These are phyloP conservation scores for Garra rufa DNA, from an alignment of 2,113 vertebrate species.

Conservation along the genomic window DNA sequence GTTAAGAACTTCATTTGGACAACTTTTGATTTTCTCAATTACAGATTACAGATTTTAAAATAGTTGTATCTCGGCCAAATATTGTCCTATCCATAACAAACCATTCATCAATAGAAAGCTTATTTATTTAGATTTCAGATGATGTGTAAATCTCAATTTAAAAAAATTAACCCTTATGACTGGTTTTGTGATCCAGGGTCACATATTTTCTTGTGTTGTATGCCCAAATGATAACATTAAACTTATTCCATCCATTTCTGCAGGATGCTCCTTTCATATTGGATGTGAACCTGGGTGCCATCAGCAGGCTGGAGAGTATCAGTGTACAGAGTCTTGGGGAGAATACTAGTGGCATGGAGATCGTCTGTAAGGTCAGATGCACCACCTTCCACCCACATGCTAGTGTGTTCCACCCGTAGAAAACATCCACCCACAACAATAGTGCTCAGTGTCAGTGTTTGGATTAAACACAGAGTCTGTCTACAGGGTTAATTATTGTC, in stretches of 20 bases:
- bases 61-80: too few species aligned
- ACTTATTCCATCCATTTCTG: neutral
- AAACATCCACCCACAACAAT: neutral
- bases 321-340: slow-evolving; percentile 87
- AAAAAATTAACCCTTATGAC: too few species aligned
- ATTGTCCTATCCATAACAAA: too few species aligned
- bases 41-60: too few species aligned
- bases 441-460: neutral
- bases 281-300: slow-evolving; percentile 90
- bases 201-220: too few species aligned
- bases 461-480: neutral
- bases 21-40: too few species aligned
- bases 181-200: too few species aligned
- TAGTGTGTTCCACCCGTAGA: neutral
- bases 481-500: neutral
- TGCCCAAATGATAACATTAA: neutral
- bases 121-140: too few species aligned
- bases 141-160: too few species aligned
- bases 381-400: neutral
- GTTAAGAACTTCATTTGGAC: too few species aligned
- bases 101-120: too few species aligned
- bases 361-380: slow-evolving; percentile 90
- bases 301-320: slow-evolving; percentile 92
- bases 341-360: slow-evolving; percentile 89
- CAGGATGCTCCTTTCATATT: slow-evolving; percentile 89